Conservation (phyloP, 2,113 vertebrate species). For the Lota lota region DNA sequence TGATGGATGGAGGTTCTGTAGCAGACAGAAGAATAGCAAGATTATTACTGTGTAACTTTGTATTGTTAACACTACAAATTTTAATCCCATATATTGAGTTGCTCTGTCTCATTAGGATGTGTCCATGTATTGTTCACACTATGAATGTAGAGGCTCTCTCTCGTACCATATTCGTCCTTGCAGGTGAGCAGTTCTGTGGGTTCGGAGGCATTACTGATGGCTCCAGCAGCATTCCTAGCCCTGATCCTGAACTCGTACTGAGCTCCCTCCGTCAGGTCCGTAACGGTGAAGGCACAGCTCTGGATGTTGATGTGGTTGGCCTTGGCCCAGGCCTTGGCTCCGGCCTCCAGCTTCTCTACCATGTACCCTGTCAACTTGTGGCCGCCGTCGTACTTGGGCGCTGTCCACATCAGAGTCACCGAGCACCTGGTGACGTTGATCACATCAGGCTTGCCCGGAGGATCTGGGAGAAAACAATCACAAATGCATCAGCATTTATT, state of each 20-base stretch:
- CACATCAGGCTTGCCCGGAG: slow-evolving; percentile 96
- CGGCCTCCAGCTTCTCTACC: slow-evolving; percentile 90
- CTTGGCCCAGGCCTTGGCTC: slow-evolving; percentile 90
- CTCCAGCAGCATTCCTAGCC: slow-evolving; percentile 94
- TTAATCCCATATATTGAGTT: not conserved
- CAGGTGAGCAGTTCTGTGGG: slow-evolving; percentile 85
- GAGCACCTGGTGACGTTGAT: slow-evolving; percentile 90
- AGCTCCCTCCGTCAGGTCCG: slow-evolving; percentile 86
- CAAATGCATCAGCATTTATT: too few species aligned
- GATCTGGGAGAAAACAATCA: slow-evolving; percentile 75
- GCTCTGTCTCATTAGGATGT: not conserved
- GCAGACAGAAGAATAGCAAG: slow-evolving; percentile 38
- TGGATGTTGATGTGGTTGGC: slow-evolving; percentile 95
- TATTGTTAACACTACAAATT: not conserved
- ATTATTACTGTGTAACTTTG: not conserved
- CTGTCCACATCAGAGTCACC: slow-evolving; percentile 94
- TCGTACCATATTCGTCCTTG: slow-evolving; percentile 97
- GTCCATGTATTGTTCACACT: not conserved
- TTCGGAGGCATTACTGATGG: slow-evolving; percentile 91
- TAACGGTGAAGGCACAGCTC: slow-evolving; percentile 90
- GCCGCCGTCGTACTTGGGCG: slow-evolving; percentile 95
- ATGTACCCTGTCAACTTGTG: slow-evolving; percentile 94
- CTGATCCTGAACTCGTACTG: slow-evolving; percentile 94
- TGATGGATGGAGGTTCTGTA: slow-evolving; percentile 91
- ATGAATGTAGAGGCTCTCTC: not conserved